These are phyloP conservation scores for Megamerina dolium DNA, from an alignment of 2,888 invertebrate genomes.

Conservation along the genomic window DNA sequence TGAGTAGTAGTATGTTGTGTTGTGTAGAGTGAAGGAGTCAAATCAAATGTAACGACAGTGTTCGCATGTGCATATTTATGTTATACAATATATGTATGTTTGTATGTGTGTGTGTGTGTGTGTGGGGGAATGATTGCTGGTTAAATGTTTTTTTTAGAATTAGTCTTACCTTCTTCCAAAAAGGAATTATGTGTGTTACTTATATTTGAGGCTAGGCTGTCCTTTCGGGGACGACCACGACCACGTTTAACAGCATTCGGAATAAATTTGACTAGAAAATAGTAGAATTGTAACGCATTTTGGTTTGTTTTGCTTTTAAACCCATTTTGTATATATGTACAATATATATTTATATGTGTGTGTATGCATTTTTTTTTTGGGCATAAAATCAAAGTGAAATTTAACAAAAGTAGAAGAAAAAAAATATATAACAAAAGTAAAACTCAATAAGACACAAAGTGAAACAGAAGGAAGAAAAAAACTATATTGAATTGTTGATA, in stretches of 20 bases:
- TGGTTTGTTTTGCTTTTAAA: constrained; percentile 19
- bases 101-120: constrained; percentile 7
- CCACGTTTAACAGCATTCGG: constrained; percentile 55
- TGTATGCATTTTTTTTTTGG: too few relatives aligned
- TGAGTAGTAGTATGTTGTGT: too few relatives aligned
- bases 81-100: too few relatives aligned
- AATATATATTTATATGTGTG: too few relatives aligned
- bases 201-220: constrained; percentile 52
- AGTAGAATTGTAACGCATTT: constrained; percentile 23
- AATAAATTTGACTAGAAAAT: constrained; percentile 33
- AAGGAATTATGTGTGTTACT: constrained; percentile 60
- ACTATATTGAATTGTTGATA: too few relatives aligned
- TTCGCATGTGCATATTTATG: too few relatives aligned
- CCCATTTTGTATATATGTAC: constrained; percentile 17
- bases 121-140: constrained; percentile 12
- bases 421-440: neutral
- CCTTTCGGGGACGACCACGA: constrained; percentile 55
- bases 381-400: neutral
- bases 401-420: constrained; percentile 2
- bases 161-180: constrained; percentile 63
- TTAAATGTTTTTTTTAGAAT: constrained; percentile 21
- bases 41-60: too few relatives aligned
- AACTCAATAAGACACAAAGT: neutral
- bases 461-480: neutral
- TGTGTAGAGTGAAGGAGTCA: too few relatives aligned